A percentile compares a stretch with the other conserved stretches of the same genome.
Conservation (phyloP, 2,888 invertebrate genomes). For the Pedicia rivosa region DNA sequence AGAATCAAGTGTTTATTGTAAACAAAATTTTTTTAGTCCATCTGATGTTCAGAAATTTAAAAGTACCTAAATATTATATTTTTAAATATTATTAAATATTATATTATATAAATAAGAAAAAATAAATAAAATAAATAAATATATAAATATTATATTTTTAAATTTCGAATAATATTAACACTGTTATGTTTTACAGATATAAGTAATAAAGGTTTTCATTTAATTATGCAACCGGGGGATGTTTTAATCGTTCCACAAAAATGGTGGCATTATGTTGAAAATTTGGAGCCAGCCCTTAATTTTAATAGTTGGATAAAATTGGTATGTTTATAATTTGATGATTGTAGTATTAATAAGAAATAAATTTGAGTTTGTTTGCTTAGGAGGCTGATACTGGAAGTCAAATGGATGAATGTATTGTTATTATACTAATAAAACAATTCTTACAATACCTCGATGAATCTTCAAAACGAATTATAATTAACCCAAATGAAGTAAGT, state of each 20-base stretch:
- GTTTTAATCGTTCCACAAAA: slow-evolving; percentile 75
- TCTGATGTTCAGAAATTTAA: slow-evolving; percentile 32
- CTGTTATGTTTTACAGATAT: slow-evolving; percentile 13
- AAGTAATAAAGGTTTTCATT: slow-evolving; percentile 33
- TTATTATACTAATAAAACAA: slow-evolving; percentile 47
- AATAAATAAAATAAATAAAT: too few species aligned
- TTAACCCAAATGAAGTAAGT: slow-evolving; percentile 52
- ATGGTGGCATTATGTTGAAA: slow-evolving; percentile 98
- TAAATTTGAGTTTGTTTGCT: slow-evolving; percentile 5
- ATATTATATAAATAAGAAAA: too few species aligned
- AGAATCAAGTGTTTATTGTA: slow-evolving; percentile 87
- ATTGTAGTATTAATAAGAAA: slow-evolving; percentile 7
- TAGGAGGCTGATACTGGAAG: slow-evolving; percentile 21
- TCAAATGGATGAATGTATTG: slow-evolving; percentile 41
- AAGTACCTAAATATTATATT: slow-evolving; percentile 22
- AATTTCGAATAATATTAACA: slow-evolving; percentile 6
- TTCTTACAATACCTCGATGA: slow-evolving; percentile 38
- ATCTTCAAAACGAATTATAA: slow-evolving; percentile 32
- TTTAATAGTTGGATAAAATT: slow-evolving; percentile 59
- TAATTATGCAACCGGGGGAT: slow-evolving; percentile 67
- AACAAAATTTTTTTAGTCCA: slow-evolving; percentile 63
- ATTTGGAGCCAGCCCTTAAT: slow-evolving; percentile 50
- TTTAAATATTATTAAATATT: not conserved
- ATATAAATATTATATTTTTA: too few species aligned
- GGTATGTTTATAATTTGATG: slow-evolving; percentile 29